Evolutionary conservation across 2,113 vertebrate genomes (phyloP).

Genomic region (Tupaia chinensis): DNA sequence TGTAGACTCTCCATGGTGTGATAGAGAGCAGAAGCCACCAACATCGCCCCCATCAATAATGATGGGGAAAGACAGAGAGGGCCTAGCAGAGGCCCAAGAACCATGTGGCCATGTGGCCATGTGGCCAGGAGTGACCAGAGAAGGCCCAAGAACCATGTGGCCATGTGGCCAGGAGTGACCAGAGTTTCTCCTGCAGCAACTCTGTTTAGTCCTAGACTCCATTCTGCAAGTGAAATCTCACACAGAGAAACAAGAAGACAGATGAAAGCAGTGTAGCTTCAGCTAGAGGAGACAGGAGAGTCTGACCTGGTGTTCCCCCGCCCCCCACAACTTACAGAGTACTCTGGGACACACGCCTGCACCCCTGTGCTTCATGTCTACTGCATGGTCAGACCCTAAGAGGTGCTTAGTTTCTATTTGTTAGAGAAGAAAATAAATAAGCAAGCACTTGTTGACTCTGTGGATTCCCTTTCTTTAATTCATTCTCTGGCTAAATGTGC

Average conservation of each 20-base stretch:
- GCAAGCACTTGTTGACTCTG: not conserved
- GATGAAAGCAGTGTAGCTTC: accelerated
- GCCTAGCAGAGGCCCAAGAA: accelerated
- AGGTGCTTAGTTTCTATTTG: not conserved
- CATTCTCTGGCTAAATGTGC: not conserved
- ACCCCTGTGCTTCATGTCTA: not conserved
- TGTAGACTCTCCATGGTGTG: accelerated
- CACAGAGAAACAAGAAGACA: not conserved
- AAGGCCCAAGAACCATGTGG: not conserved
- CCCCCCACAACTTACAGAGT: accelerated
- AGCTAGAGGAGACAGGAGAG: not conserved
- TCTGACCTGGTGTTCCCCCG: not conserved
- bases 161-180: not conserved
- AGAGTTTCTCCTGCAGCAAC: accelerated
- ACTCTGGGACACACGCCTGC: not conserved
- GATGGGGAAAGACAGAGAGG: no score
- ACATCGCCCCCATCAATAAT: no score
- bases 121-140: not conserved
- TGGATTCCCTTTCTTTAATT: not conserved
- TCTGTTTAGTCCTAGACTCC: not conserved
- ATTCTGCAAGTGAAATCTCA: not conserved
- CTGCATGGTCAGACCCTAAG: not conserved
- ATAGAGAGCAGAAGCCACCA: not conserved
- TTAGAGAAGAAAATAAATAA: not conserved
- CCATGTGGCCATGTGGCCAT: accelerated